A percentile compares a stretch with the other conserved stretches of the same genome.
Conservation (phyloP, 2,888 invertebrate species). For the Thysanoteuthis rhombus region DNA sequence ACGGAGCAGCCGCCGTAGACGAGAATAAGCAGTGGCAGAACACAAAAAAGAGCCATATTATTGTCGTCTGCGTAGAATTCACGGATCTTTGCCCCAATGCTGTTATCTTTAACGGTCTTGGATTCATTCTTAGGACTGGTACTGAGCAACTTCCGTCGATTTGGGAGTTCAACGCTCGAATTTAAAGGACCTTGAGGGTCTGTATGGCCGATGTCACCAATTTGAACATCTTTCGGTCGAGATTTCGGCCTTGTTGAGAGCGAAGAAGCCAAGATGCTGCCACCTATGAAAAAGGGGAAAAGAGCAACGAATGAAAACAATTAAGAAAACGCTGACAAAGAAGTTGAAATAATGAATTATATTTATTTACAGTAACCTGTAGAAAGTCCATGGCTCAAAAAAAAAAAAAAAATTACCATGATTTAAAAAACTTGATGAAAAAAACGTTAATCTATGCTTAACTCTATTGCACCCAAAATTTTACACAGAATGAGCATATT, state of each 20-base stretch:
- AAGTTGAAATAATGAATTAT: too few relatives aligned
- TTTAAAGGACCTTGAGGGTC: neutral
- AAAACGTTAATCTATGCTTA: too few relatives aligned
- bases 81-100: neutral
- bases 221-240: neutral
- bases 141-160: neutral
- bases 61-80: constrained; percentile 50
- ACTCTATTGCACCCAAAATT: too few relatives aligned
- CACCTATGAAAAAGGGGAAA: neutral
- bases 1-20: constrained; percentile 50
- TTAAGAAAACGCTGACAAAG: too few relatives aligned
- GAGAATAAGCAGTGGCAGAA: constrained; percentile 49
- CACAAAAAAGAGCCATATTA: constrained; percentile 53
- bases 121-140: neutral
- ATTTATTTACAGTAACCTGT: too few relatives aligned
- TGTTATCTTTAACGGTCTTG: neutral
- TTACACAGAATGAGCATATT: too few relatives aligned
- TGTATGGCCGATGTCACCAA: neutral
- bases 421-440: too few relatives aligned
- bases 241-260: neutral
- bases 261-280: neutral
- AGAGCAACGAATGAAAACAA: neutral
- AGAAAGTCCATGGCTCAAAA: too few relatives aligned
- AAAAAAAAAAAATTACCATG: too few relatives aligned
- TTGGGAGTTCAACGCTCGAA: neutral